Percentiles rank a stretch among this genome's conserved stretches.
phyloP scores from a whole-genome alignment of 2,797 vertebrate genomes.

The Cyprinodon diabolis region DNA sequence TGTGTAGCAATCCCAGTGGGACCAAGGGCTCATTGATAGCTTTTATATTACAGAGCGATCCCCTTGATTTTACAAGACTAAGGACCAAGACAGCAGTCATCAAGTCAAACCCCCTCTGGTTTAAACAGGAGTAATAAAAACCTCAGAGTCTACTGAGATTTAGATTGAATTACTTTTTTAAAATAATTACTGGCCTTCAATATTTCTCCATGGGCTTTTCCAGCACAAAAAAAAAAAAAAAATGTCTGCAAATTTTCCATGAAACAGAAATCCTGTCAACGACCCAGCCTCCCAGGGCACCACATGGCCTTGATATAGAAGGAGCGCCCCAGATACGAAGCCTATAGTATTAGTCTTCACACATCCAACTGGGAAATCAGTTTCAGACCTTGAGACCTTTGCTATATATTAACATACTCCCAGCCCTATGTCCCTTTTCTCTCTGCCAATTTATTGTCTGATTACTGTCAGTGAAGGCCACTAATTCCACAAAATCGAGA shows the following conservation, averaged over 20 bases:
- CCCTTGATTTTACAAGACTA: slow-evolving; percentile 65
- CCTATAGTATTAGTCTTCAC: background rate
- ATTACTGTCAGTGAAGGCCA: background rate
- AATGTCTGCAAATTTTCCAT: slow-evolving; percentile 23
- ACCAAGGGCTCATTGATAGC: slow-evolving; percentile 53
- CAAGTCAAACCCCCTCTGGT: slow-evolving; percentile 41
- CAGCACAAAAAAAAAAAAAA: slow-evolving; percentile 9
- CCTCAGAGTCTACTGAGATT: slow-evolving; percentile 26
- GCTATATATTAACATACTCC: background rate
- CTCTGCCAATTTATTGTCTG: background rate
- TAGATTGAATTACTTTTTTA: slow-evolving; percentile 5
- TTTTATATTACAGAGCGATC: slow-evolving; percentile 71
- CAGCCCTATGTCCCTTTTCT: background rate
- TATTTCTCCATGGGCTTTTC: slow-evolving; percentile 21
- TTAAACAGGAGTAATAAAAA: slow-evolving; percentile 19
- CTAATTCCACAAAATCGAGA: background rate
- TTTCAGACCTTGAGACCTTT: background rate
- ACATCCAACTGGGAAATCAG: background rate
- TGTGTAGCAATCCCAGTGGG: slow-evolving; percentile 54
- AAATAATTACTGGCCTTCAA: slow-evolving; percentile 20
- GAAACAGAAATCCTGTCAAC: slow-evolving; percentile 9
- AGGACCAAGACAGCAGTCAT: slow-evolving; percentile 45
- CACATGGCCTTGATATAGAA: background rate
- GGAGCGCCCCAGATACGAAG: background rate
- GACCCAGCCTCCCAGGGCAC: background rate